These are phyloP conservation scores for Crypturellus undulatus DNA, from an alignment of 2,113 vertebrate species.

Conservation along the genomic window DNA sequence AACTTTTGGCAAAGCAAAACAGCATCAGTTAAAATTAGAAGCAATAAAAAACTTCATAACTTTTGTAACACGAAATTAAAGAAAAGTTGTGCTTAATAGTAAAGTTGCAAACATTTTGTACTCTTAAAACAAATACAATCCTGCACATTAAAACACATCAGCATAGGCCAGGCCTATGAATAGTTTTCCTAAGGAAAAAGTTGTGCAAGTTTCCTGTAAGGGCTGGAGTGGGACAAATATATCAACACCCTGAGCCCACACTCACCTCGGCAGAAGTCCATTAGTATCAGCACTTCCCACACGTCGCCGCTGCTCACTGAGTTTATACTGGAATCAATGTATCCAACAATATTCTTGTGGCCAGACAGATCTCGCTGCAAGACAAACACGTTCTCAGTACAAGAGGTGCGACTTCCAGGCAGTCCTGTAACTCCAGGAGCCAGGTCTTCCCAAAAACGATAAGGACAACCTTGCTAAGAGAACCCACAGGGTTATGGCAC, in stretches of 20 bases:
- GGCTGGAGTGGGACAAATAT: fast-evolving
- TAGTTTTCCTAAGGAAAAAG: neutral
- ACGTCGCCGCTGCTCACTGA: slow-evolving; percentile 92
- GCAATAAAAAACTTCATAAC: neutral
- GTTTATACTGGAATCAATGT: slow-evolving; percentile 95
- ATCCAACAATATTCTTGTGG: slow-evolving; percentile 97
- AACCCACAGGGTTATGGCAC: fast-evolving
- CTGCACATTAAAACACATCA: neutral
- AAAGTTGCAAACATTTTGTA: neutral
- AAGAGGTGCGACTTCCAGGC: neutral
- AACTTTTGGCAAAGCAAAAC: neutral
- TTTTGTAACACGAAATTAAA: neutral
- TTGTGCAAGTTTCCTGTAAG: neutral
- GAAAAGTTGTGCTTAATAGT: neutral
- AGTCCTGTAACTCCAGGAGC: fast-evolving
- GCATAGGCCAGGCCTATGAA: neutral
- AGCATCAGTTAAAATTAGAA: neutral
- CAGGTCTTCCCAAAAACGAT: neutral
- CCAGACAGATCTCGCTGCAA: slow-evolving; percentile 92
- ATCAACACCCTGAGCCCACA: neutral
- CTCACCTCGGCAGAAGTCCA: slow-evolving; percentile 98
- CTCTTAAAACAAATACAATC: neutral
- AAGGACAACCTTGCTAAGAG: neutral
- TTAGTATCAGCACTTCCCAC: slow-evolving; percentile 97
- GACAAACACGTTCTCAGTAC: neutral